Evolutionary conservation across 1,140 invertebrate species (phyloP), one percentile per base, ranked within the genome.

Genomic region (Ganaspis sp.): DNA sequence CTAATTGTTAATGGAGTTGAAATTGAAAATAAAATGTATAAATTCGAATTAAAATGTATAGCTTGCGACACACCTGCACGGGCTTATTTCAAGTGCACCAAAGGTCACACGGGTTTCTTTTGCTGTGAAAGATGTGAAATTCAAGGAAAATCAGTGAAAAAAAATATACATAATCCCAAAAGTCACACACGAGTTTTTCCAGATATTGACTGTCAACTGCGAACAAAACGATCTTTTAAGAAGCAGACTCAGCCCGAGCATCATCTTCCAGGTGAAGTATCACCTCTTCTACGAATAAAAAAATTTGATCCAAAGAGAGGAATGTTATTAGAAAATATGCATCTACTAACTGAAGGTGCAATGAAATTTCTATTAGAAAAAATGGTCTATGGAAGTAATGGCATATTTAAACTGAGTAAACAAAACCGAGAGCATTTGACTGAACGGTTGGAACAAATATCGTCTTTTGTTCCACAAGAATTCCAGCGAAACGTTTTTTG

Each of bases 141-240:
- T n/a, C 54, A 74, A 49, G 81, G 76, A 45, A 37, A 21, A 17
- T 73, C 70, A 0, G 40, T 53, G 9, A 64, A 75, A 1, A 23
- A 19, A 53, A 12, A 21, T 11, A 58, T 21, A 26, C 0, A 11
- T 26, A 26, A 58, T 26, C 21, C 8, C 1, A 23, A 9, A 58
- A 58, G 53, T 23, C 26, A 53, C 0, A 72, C 58, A 15, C 23
- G 58, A 4, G 72, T 81, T 6, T 81, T 38, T 34, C 4, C 17
- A 29, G 49, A 72, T 1, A 53, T 69, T 12, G 6, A 75, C 70
- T n/a, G 37, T 34, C 0, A 4, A 0, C 26, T 73, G 12, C 76
- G 79, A 4, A 81, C 80, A 15, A 73, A 82, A 38, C 15, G 82
- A 42, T 75, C 75, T 6, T 84, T 84, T 45, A 17, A 72, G 69